phyloP scores from a whole-genome alignment of 2,113 vertebrate species.

The Catagonus wagneri region DNA sequence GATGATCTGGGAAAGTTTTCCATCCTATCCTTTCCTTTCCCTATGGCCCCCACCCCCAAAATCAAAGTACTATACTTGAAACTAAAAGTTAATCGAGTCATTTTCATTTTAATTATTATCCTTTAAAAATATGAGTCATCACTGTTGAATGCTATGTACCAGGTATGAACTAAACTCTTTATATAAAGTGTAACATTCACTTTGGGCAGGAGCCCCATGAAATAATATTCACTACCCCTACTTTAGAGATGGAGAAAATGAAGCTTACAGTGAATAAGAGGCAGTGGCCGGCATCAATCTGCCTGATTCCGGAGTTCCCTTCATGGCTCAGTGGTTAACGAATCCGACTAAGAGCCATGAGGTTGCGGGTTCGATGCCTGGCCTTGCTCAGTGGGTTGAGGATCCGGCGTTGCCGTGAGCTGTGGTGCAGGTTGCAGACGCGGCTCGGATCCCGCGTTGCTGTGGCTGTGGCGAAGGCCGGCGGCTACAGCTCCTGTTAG shows the following conservation, averaged over 20 bases:
- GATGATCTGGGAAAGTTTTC: neutral
- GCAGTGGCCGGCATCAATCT: neutral
- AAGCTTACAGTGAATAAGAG: neutral
- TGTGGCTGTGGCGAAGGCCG: no score
- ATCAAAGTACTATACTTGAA: neutral
- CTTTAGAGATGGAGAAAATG: neutral
- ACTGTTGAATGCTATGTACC: neutral
- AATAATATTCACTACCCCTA: neutral
- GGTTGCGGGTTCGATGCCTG: no score
- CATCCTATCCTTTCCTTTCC: neutral
- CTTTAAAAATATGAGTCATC: neutral
- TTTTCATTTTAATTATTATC: neutral
- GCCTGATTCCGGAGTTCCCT: neutral
- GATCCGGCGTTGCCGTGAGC: no score
- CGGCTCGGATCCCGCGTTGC: no score
- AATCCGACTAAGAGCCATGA: no score
- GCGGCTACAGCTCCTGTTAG: no score
- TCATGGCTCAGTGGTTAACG: no score
- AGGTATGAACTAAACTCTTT: neutral
- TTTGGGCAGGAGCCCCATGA: neutral
- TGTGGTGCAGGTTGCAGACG: no score
- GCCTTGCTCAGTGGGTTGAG: no score
- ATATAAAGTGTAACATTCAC: neutral
- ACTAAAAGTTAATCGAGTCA: neutral
- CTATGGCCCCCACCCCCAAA: rapidly evolving